Conservation (phyloP, 2,797 vertebrate species). For the Lepilemur septentrionalis region DNA sequence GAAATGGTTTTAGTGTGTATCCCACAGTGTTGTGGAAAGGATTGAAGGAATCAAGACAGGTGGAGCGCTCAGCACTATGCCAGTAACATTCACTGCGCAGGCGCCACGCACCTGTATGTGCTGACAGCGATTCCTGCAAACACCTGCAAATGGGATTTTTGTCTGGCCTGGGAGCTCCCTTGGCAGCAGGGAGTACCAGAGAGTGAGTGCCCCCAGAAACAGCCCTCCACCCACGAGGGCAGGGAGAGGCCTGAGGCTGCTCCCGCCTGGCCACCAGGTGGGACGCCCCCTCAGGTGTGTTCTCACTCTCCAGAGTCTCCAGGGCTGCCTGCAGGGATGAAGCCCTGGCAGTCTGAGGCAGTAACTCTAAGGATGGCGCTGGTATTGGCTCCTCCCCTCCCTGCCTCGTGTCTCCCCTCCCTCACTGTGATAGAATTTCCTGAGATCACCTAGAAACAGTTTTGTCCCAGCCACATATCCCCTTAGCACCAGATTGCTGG, state of each 20-base stretch:
- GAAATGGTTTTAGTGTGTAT: not conserved
- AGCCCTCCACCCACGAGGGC: not conserved
- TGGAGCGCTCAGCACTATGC: not conserved
- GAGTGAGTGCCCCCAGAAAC: not conserved
- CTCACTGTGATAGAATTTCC: not conserved
- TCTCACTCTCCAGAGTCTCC: not conserved
- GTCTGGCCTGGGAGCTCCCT: not conserved
- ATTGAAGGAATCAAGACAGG: not conserved
- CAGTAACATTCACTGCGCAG: not conserved
- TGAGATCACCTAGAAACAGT: not conserved
- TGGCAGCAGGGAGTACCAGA: not conserved
- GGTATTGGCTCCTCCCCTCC: not conserved
- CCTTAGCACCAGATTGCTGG: not conserved
- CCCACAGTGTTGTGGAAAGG: not conserved
- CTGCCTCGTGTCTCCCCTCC: not conserved
- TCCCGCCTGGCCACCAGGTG: not conserved
- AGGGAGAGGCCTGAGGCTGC: not conserved
- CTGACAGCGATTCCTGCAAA: not conserved
- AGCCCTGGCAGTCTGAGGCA: not conserved
- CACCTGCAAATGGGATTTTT: not conserved
- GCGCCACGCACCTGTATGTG: accelerated
- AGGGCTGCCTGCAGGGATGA: not conserved
- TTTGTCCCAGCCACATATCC: not conserved
- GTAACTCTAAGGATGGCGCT: not conserved
- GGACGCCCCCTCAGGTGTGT: not conserved